Base-by-base conservation (phyloP, 2,113 vertebrate genomes). In the Caretta caretta region DNA sequence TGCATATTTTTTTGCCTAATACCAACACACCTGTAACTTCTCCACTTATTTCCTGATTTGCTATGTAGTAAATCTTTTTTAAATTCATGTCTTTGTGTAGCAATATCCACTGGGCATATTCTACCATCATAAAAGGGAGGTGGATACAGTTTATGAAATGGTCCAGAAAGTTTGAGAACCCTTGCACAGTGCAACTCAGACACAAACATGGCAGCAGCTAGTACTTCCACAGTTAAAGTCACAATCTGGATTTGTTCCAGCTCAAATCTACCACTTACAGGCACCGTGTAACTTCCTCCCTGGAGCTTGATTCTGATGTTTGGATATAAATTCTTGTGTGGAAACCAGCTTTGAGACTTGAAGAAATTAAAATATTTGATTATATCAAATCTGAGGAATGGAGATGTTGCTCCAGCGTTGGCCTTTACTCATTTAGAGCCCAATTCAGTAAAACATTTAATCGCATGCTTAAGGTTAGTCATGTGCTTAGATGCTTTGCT, bases 241-340 rank as follows among this genome's bases (percentile, higher is more conserved):
- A 83, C 82, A 79, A 92, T 90, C 0, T 62, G 57, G 0, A 82
- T 95, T 88, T 0, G 0, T 94, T 80, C 84, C 80, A 54, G 51
- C 97, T 92, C 78, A 90, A 80, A 65, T 57, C 92, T 96, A 80
- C 95, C 92, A 83, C 83, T 96, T 96, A 97, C 56, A 50, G 46
- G 62, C 57, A 92, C 96, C 94, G 93, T 97, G 95, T 97, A 96
- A 95, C 90, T 93, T 92, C 84, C 69, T 93, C 56, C 1, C 87
- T 84, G 93, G 87, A 57, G 49, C 87, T 94, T 42, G 25, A 8
- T 1, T 88, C 0, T 79, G 75, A 2, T 85, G 78, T 93, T 90
- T 93, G 6, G 1, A 83, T 85, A 65, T 49, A 90, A 92, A 89
- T 83, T 42, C 9, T 88, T 69, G 84, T 17, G 8, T 69, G 65